Evolutionary conservation across 2,797 vertebrate genomes (phyloP), one percentile per base, ranked within the genome.

Genomic region (Xenops minutus): DNA sequence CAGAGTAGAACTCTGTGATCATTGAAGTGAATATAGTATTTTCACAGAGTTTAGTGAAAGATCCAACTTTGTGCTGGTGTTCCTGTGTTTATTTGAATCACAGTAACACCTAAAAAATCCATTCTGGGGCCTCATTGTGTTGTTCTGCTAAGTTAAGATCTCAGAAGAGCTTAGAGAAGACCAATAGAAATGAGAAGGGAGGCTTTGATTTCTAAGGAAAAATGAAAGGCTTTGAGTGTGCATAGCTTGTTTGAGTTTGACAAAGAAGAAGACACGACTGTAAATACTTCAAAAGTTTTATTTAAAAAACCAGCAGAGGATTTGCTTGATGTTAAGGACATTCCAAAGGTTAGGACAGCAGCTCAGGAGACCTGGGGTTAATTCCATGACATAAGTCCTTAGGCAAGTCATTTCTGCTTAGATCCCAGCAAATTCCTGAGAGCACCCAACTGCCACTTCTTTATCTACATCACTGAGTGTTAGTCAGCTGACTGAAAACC

Each of bases 221-320:
- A 93, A 52, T 55, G 64, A 81, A 76, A 81, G 79, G 41, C 84
- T 88, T 93, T 78, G 22, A 56, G 27, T 44, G 7, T 69, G 29
- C 64, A 12, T 49, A 85, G 69, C 34, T 79, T 93, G 69, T 76
- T 72, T 37, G n/a, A 77, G 37, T 83, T 72, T 69, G 76, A 92
- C 83, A 91, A 34, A 93, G 71, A 80, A 36, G 78, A 84, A 2
- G 26, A 91, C 56, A 78, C n/a, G 56, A 69, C 39, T 94, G 78
- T 92, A 95, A 95, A 92, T 92, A 84, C 73, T 96, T 94, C 66
- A 90, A 3, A 93, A 93, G 61, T 95, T 92, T 89, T 89, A 85
- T 92, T 93, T 80, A 37, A 66, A 64, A 46, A 91, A 88, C 2
- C 51, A 94, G 44, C 48, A 88, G 88, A 94, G 67, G 69, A 88